phyloP scores from a whole-genome alignment of 2,797 vertebrate species.

The Cryptoprocta ferox region DNA sequence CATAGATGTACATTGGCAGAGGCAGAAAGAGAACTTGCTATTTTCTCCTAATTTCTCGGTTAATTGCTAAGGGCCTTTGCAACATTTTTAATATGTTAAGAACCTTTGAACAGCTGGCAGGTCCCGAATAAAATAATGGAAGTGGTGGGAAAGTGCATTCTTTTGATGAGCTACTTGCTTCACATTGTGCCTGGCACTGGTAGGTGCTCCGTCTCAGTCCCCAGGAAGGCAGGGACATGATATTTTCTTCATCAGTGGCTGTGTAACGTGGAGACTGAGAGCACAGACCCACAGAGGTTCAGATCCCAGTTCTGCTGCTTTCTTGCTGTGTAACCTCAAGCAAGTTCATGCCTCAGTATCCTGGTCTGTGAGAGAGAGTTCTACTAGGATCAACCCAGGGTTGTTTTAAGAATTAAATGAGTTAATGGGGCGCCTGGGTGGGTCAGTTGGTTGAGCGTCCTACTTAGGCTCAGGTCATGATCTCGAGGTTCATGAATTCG shows the following conservation, averaged over 20 bases:
- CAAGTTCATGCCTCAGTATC: not conserved
- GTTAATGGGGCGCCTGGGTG: not conserved
- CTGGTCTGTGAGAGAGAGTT: not conserved
- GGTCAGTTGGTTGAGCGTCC: not conserved
- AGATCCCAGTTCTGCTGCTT: not conserved
- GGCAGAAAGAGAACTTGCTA: not conserved
- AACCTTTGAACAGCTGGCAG: constrained; percentile 42
- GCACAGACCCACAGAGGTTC: not conserved
- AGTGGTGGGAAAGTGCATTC: not conserved
- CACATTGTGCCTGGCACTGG: not conserved
- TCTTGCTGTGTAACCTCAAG: not conserved
- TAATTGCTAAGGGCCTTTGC: not conserved
- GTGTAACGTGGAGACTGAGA: not conserved
- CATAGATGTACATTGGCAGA: not conserved
- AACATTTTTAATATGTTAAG: constrained; percentile 11
- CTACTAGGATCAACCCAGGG: fast-evolving
- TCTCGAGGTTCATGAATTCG: too few species aligned
- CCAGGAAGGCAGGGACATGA: not conserved
- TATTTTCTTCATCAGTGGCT: not conserved
- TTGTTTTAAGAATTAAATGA: not conserved
- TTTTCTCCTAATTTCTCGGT: constrained; percentile 42
- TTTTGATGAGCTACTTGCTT: not conserved
- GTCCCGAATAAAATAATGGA: not conserved
- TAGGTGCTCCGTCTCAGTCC: not conserved
- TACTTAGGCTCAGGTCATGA: too few species aligned